A percentile compares a stretch with the other conserved stretches of the same genome.
These are phyloP conservation scores for Porites evermanni DNA, from an alignment of 92 coral and sea anemone species.

Conservation along the genomic window DNA sequence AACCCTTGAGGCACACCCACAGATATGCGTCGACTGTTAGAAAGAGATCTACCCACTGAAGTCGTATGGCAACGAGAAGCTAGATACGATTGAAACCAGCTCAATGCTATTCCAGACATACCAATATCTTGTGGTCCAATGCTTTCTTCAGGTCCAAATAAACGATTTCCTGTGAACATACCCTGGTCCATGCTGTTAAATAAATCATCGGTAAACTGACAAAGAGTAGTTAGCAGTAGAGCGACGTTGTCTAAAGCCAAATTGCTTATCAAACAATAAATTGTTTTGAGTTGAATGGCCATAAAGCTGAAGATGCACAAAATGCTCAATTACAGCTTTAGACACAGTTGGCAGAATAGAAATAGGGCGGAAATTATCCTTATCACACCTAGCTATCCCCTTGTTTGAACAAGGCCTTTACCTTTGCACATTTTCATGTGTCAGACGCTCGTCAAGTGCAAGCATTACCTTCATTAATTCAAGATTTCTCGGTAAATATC, in stretches of 20 bases:
- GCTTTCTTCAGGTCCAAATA: no score
- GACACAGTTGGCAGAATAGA: background rate
- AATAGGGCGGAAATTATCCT: background rate
- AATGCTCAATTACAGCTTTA: background rate
- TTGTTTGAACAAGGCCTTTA: background rate
- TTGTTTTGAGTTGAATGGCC: background rate
- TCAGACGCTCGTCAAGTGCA: background rate
- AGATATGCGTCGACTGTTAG: no score
- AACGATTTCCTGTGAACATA: no score
- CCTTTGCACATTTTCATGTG: background rate
- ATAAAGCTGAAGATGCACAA: background rate
- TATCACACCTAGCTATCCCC: background rate
- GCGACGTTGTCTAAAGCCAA: background rate
- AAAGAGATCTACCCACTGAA: no score
- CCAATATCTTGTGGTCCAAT: no score
- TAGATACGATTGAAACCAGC: no score
- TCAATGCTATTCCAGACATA: no score
- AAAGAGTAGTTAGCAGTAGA: background rate
- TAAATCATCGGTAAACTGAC: background rate
- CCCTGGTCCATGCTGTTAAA: no score
- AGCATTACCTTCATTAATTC: no score
- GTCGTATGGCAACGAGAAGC: no score
- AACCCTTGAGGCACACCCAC: no score
- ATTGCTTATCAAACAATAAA: background rate
- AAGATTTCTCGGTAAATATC: no score